Evolutionary conservation across 2,888 invertebrate genomes (phyloP).

Genomic region (Rhodophaea formosa): DNA sequence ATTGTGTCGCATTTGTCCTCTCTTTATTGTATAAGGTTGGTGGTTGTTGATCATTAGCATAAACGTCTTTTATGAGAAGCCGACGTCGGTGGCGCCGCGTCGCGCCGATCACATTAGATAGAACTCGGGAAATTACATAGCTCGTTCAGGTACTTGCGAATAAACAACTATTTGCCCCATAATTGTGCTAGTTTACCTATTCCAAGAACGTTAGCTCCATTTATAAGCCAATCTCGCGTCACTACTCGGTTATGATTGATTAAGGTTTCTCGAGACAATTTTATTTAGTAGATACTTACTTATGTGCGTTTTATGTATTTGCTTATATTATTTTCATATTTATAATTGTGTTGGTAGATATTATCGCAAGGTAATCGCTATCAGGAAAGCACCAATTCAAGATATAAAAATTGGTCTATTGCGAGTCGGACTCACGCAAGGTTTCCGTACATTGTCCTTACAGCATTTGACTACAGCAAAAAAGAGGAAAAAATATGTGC

Average conservation of each 20-base stretch:
- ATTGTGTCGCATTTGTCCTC: neutral
- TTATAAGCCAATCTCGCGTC: slow-evolving; percentile 34
- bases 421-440: no score
- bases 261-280: slow-evolving; percentile 1
- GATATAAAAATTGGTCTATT: no score
- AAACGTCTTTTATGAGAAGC: slow-evolving; percentile 67
- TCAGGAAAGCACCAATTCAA: no score
- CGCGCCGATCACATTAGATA: slow-evolving; percentile 70
- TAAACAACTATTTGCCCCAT: slow-evolving; percentile 66
- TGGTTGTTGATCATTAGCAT: slow-evolving; percentile 67
- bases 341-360: no score
- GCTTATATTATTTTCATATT: no score
- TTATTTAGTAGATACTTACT: neutral
- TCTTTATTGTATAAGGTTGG: slow-evolving; percentile 30
- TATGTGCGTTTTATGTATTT: neutral
- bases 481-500: no score
- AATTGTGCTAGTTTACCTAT: slow-evolving; percentile 65
- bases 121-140: slow-evolving; percentile 71
- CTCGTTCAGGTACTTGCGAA: slow-evolving; percentile 62
- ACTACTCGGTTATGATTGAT: slow-evolving; percentile 4
- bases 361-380: no score
- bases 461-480: no score
- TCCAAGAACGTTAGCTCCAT: slow-evolving; percentile 46
- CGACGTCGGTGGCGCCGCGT: slow-evolving; percentile 71
- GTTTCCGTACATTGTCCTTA: no score